Conservation (phyloP, 2,797 vertebrate species). For the Heteromormyrus szaboi region DNA sequence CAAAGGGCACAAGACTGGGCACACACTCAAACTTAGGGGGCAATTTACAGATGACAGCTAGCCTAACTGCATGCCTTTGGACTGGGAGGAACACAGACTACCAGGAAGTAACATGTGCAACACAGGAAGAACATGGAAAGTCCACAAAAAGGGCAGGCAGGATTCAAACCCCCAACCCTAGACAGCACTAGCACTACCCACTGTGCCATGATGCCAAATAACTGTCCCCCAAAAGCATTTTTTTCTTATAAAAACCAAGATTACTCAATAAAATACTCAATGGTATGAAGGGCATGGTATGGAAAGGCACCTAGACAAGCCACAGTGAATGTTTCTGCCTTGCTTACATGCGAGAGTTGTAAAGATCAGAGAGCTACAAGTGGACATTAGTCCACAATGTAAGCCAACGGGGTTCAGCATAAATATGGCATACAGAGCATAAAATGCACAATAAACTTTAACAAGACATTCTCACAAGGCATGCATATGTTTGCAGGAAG, state of each 20-base stretch:
- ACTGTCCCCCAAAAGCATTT: not conserved
- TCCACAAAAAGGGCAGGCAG: not conserved
- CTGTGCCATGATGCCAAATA: not conserved
- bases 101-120: not conserved
- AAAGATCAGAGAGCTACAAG: not conserved
- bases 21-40: not conserved
- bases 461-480: not conserved
- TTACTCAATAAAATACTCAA: not conserved
- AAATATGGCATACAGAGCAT: not conserved
- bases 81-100: not conserved
- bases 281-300: not conserved
- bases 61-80: not conserved
- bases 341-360: not conserved
- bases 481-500: not conserved
- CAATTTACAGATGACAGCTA: not conserved
- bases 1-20: not conserved
- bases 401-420: not conserved
- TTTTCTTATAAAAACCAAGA: not conserved
- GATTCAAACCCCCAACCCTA: not conserved
- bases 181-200: not conserved
- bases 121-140: not conserved
- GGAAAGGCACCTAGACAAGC: slow-evolving; percentile 7
- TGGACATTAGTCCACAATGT: slow-evolving; percentile 2
- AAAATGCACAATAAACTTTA: not conserved
- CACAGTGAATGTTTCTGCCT: not conserved